Evolutionary conservation across 2,797 vertebrate species (phyloP).

Genomic region (Melanotaenia parkinsoni): DNA sequence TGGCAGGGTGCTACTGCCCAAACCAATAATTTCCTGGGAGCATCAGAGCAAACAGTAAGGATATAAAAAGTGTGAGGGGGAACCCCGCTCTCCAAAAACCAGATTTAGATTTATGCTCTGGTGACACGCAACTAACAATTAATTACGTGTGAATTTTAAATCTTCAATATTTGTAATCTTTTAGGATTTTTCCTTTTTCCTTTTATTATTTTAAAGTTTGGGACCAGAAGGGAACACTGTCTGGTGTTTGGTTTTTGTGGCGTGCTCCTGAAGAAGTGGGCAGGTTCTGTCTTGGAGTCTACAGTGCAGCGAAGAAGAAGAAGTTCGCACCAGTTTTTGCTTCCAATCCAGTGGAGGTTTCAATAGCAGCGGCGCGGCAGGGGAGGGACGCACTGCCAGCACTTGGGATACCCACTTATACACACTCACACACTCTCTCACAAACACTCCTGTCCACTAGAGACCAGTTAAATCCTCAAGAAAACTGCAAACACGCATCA

Average conservation of each 20-base stretch:
- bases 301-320: constrained; percentile 43
- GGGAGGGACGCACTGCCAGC: constrained; percentile 80
- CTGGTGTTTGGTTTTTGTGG: constrained; percentile 35
- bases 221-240: constrained; percentile 36
- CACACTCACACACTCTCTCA: constrained; percentile 52
- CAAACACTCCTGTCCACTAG: constrained; percentile 65
- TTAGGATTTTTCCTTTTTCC: constrained; percentile 2
- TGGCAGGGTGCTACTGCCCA: constrained; percentile 49
- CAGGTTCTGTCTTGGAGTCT: constrained; percentile 76
- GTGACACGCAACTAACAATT: constrained; percentile 9
- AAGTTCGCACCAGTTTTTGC: constrained; percentile 74
- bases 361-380: constrained; percentile 81
- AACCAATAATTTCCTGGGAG: constrained; percentile 69
- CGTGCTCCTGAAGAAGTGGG: constrained; percentile 73
- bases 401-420: constrained; percentile 73
- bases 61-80: constrained; percentile 52
- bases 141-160: not conserved
- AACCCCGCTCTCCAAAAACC: constrained; percentile 58
- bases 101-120: constrained; percentile 29
- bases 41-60: constrained; percentile 70
- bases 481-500: constrained; percentile 75
- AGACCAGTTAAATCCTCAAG: constrained; percentile 76
- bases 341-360: constrained; percentile 81
- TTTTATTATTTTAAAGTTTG: constrained; percentile 4
- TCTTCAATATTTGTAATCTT: not conserved